A percentile compares a stretch with the other conserved stretches of the same genome.
Evolutionary conservation across 2,888 invertebrate genomes (phyloP).

Genomic region (Macaria liturata): DNA sequence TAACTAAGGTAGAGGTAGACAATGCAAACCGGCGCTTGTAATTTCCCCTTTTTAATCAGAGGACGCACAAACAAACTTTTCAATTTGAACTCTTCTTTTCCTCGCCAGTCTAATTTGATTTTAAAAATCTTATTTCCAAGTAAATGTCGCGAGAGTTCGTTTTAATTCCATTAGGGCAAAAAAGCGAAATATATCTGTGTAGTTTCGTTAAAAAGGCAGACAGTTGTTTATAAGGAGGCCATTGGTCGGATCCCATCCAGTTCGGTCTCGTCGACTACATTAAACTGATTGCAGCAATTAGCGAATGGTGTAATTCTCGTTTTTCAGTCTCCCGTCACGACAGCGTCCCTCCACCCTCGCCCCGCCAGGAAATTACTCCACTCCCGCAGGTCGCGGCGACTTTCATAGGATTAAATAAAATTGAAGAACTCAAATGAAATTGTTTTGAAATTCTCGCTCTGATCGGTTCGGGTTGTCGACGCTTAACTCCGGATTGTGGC

Average conservation of each 20-base stretch:
- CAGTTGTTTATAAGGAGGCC: constrained; percentile 62
- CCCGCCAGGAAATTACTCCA: constrained; percentile 75
- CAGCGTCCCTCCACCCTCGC: constrained; percentile 41
- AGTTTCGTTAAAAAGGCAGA: constrained; percentile 40
- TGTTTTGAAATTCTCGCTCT: constrained; percentile 70
- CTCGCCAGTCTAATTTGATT: constrained; percentile 23
- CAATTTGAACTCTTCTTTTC: constrained; percentile 15
- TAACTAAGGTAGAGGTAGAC: too few relatives aligned
- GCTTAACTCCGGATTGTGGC: constrained; percentile 56
- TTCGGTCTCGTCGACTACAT: constrained; percentile 77
- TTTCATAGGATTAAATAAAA: constrained; percentile 75
- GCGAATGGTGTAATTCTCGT: constrained; percentile 80
- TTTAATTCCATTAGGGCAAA: constrained; percentile 27
- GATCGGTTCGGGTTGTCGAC: constrained; percentile 62
- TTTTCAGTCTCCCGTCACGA: constrained; percentile 58
- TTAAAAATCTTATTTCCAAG: constrained; percentile 25
- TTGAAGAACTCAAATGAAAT: constrained; percentile 74
- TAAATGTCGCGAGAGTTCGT: constrained; percentile 26
- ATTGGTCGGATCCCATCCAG: constrained; percentile 62
- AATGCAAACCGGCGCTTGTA: neutral
- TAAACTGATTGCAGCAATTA: constrained; percentile 82
- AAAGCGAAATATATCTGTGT: constrained; percentile 24
- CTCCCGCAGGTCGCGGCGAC: constrained; percentile 70
- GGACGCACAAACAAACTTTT: constrained; percentile 22
- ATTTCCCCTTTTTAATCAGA: constrained; percentile 17